Evolutionary conservation across 2,888 invertebrate genomes (phyloP).

Genomic region (Pandemis cinnamomeana): DNA sequence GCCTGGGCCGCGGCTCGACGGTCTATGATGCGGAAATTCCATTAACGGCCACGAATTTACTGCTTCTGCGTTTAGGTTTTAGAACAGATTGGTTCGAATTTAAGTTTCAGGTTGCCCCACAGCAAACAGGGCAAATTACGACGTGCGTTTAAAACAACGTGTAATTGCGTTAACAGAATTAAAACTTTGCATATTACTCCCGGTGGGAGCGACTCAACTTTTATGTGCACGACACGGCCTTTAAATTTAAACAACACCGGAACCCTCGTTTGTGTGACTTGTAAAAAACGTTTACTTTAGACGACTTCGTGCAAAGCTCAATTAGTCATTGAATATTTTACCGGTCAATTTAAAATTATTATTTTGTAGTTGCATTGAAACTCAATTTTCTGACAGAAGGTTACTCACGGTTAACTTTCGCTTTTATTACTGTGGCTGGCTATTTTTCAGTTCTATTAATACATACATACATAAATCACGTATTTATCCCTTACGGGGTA

Average conservation of each 20-base stretch:
- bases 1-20: constrained; percentile 47
- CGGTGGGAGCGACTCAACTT: constrained; percentile 11
- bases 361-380: not conserved
- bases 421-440: not conserved
- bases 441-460: not conserved
- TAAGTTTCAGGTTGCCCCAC: constrained; percentile 49
- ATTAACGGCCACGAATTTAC: constrained; percentile 72
- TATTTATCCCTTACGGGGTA: too few relatives aligned
- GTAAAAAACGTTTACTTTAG: not conserved
- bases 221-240: constrained; percentile 15
- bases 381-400: not conserved
- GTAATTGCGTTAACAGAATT: constrained; percentile 13
- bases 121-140: constrained; percentile 1
- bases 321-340: not conserved
- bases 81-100: constrained; percentile 57
- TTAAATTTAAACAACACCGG: not conserved
- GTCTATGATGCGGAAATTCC: constrained; percentile 73
- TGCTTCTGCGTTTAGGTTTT: constrained; percentile 56
- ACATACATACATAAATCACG: too few relatives aligned
- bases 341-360: not conserved
- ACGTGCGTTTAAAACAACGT: constrained; percentile 11
- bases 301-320: not conserved
- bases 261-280: not conserved
- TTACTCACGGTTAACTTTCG: not conserved
- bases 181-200: constrained; percentile 5